Evolutionary conservation across 2,113 vertebrate genomes (phyloP), one percentile per base, ranked within the genome.

Genomic region (Eurypyga helias): DNA sequence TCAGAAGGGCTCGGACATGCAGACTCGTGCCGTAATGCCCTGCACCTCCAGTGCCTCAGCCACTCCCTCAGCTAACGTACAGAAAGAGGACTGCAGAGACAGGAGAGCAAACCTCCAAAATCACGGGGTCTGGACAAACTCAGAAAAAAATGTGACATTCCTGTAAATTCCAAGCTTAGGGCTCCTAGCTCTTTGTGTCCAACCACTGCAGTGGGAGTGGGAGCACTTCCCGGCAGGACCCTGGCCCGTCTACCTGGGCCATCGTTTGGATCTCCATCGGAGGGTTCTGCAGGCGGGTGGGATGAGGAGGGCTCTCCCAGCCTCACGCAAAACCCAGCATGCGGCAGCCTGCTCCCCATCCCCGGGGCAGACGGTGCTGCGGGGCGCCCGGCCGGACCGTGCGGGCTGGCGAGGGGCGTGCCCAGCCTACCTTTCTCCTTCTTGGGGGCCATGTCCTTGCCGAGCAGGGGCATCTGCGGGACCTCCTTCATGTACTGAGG

Each of bases 401-500:
- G 79, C 36, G 33, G 72, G 54, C n/a, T 43, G 43, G 18, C 0
- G 2, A 71, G 41, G 33, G 19, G 17, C 1, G 1, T 2, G 16
- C 34, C 6, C 2, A 65, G 17, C 82, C 88, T 98, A 99, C 99
- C 99, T 99, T 99, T 99, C 93, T 99, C 98, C 90, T 99, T 99
- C 87, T 98, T 99, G 83, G 98, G 96, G 89, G 78, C 97, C 84
- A 98, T 98, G 36, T 99, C 99, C 96, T 99, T 99, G 96, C 99
- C 98, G 8, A 99, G 98, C 96, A 99, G 97, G 46, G 99, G 99
- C 83, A 99, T 97, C 70, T 99, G 99, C 2, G 99, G 99, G 17
- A 99, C 93, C 78, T 99, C 99, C 97, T 99, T 99, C 97, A 98
- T 98, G 97, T 99, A 99, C 25, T 99, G 99, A 78, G 99, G 99